These are phyloP conservation scores for Lepus timidus DNA, from an alignment of 2,113 vertebrate genomes.

Conservation along the genomic window DNA sequence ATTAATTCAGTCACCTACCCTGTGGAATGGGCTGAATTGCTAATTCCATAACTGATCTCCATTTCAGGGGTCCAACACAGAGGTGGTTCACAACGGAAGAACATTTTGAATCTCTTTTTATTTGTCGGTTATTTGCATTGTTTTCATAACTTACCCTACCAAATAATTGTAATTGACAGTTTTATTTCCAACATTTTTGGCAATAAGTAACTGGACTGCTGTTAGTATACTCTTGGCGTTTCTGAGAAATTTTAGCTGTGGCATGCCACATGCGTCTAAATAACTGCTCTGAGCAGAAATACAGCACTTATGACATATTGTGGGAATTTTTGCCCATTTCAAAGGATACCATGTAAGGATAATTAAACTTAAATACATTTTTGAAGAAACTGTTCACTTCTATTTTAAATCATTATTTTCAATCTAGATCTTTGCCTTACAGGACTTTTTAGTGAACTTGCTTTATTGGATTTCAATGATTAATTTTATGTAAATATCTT, in stretches of 20 bases:
- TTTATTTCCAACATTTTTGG: slow-evolving; percentile 38
- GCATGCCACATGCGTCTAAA: not conserved
- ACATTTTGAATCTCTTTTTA: slow-evolving; percentile 50
- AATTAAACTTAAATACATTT: slow-evolving; percentile 55
- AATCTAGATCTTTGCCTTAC: slow-evolving; percentile 13
- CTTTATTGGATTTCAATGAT: not conserved
- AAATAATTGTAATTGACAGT: not conserved
- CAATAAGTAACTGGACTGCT: not conserved
- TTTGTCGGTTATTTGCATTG: not conserved
- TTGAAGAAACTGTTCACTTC: not conserved
- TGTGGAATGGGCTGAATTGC: not conserved
- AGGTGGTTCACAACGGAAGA: not conserved
- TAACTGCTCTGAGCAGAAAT: slow-evolving; percentile 49
- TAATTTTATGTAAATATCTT: slow-evolving; percentile 49
- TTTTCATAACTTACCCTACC: slow-evolving; percentile 8
- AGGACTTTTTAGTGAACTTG: slow-evolving; percentile 12
- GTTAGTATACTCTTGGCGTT: not conserved
- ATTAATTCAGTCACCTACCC: not conserved
- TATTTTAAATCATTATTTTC: slow-evolving; percentile 27
- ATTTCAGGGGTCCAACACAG: not conserved
- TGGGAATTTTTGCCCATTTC: slow-evolving; percentile 33
- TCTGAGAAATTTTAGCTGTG: not conserved
- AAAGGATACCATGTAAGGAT: slow-evolving; percentile 14
- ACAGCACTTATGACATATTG: not conserved
- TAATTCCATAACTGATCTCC: slow-evolving; percentile 41